These are phyloP conservation scores for Pollicipes pollicipes DNA, from an alignment of 1,140 invertebrate genomes.

Conservation along the genomic window DNA sequence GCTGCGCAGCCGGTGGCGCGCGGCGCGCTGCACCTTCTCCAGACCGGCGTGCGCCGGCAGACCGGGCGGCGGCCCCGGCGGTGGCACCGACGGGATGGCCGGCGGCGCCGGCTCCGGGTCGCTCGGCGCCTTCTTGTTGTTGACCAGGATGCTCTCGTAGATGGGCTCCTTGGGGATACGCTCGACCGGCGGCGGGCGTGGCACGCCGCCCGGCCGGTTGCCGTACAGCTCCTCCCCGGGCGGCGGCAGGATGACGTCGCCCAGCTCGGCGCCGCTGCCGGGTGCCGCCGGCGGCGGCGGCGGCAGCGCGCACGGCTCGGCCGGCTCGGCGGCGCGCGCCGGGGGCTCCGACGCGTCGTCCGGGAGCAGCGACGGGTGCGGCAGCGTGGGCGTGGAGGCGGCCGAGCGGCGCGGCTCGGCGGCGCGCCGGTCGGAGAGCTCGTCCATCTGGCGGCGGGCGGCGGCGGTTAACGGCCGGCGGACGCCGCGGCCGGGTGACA, in stretches of 20 bases:
- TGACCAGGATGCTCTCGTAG: background rate
- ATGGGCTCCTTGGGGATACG: background rate
- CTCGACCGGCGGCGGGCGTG: background rate
- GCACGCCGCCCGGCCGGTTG: too few relatives aligned
- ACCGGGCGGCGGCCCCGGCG: background rate
- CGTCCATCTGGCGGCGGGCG: background rate
- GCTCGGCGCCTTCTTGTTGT: background rate
- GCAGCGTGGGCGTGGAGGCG: slow-evolving; percentile 19
- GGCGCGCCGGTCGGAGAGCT: slow-evolving; percentile 8
- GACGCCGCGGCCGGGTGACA: too few relatives aligned
- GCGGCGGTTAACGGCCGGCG: too few relatives aligned
- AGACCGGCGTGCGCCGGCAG: background rate
- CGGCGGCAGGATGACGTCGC: background rate
- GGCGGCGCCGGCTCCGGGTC: background rate
- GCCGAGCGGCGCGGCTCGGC: slow-evolving; percentile 4
- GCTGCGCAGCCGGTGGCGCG: background rate
- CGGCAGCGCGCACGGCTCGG: slow-evolving; percentile 16
- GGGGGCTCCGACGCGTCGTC: slow-evolving; percentile 4
- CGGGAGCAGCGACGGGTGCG: slow-evolving; percentile 12
- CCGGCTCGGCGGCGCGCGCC: too few relatives aligned
- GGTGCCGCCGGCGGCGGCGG: slow-evolving; percentile 18
- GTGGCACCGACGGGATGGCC: background rate
- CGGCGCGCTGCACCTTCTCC: background rate
- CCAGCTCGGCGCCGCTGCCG: background rate
- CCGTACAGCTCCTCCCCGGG: background rate